These are phyloP conservation scores for Rotaria magnacalcarata DNA, from an alignment of 2,888 invertebrate genomes.

Conservation along the genomic window DNA sequence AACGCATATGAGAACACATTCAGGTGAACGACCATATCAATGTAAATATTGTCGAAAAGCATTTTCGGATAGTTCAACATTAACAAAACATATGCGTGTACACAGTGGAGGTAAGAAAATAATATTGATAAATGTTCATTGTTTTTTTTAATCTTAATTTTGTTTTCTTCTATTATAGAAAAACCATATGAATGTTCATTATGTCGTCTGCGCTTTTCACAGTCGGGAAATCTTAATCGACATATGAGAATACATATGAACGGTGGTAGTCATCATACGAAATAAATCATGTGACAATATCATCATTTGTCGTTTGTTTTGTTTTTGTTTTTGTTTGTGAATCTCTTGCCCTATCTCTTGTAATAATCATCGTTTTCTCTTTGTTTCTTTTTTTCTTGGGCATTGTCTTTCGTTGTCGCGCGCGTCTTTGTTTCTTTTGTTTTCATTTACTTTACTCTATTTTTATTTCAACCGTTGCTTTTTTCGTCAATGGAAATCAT, in stretches of 20 bases:
- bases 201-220: slow-evolving; percentile 88
- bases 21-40: slow-evolving; percentile 90
- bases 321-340: no score
- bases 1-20: slow-evolving; percentile 97
- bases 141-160: no score
- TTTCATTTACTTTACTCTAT: slow-evolving; percentile 28
- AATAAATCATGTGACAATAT: not conserved
- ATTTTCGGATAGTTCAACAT: slow-evolving; percentile 93
- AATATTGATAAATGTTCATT: not conserved
- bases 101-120: slow-evolving; percentile 62
- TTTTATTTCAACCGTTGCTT: not conserved
- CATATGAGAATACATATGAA: slow-evolving; percentile 86
- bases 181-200: slow-evolving; percentile 97
- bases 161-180: slow-evolving; percentile 48
- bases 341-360: no score
- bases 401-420: not conserved
- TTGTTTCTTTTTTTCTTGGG: not conserved
- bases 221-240: slow-evolving; percentile 94
- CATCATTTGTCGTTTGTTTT: not conserved
- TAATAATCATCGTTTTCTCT: no score
- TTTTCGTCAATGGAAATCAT: not conserved
- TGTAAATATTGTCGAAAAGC: slow-evolving; percentile 82
- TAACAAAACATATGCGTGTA: slow-evolving; percentile 91
- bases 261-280: slow-evolving; percentile 9
- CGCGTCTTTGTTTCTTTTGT: not conserved